Evolutionary conservation across 2,113 vertebrate genomes (phyloP).

Genomic region (Acinonyx jubatus): DNA sequence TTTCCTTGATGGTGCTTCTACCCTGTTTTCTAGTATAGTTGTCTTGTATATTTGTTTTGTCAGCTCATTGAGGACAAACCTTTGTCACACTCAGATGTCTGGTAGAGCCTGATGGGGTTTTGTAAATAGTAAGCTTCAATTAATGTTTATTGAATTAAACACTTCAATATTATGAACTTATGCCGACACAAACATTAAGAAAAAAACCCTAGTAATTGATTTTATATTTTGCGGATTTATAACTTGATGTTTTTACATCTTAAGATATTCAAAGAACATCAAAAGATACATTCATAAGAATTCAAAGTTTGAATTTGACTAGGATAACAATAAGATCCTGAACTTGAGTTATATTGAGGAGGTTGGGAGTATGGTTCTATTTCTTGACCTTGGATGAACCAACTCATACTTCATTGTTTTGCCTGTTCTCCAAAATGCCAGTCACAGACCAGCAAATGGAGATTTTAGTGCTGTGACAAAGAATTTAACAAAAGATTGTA

Average conservation of each 20-base stretch:
- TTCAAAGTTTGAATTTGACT: slow-evolving; percentile 7
- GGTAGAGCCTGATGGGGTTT: background rate
- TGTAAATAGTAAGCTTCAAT: background rate
- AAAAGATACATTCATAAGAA: background rate
- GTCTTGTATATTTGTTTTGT: background rate
- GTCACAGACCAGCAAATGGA: background rate
- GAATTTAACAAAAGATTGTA: background rate
- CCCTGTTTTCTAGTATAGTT: background rate
- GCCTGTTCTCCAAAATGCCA: slow-evolving; percentile 19
- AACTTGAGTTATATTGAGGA: background rate
- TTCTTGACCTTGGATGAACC: slow-evolving; percentile 38
- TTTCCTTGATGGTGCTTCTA: background rate
- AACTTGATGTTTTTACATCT: background rate
- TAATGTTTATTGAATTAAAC: slow-evolving; percentile 23
- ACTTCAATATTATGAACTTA: background rate
- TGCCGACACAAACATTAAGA: background rate
- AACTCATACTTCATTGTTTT: background rate
- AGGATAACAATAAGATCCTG: background rate
- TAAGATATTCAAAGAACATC: background rate
- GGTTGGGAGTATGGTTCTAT: background rate
- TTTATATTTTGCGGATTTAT: background rate
- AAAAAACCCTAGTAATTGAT: slow-evolving; percentile 22
- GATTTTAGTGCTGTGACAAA: slow-evolving; percentile 17
- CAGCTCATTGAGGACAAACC: background rate
- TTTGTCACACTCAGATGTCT: slow-evolving; percentile 19